Percentiles rank a stretch among this genome's conserved stretches.
phyloP scores from a whole-genome alignment of 1,140 invertebrate species.

The Drosophila seguyi region DNA sequence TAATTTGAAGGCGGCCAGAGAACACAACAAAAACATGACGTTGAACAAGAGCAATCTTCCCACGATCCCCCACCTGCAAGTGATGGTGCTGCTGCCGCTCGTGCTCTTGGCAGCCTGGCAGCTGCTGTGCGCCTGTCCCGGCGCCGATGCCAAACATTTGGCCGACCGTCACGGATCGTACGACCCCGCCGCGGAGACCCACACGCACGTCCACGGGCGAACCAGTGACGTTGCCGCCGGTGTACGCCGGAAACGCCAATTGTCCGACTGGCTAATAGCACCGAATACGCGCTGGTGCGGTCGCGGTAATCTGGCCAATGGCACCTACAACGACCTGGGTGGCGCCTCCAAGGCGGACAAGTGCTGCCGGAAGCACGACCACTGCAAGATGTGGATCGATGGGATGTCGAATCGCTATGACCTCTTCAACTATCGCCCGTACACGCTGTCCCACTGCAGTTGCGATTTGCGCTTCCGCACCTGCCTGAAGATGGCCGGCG shows the following conservation, averaged over 20 bases:
- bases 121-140: conserved; percentile 34
- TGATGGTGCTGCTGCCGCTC: conserved; percentile 28
- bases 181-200: conserved; percentile 27
- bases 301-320: conserved; percentile 88
- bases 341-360: conserved; percentile 89
- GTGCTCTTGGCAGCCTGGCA: conserved; percentile 33
- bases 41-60: conserved; percentile 10
- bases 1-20: conserved; percentile 15
- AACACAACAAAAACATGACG: conserved; percentile 17
- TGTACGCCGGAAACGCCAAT: conserved; percentile 76
- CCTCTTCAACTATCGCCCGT: conserved; percentile 92
- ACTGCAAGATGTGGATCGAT: conserved; percentile 89
- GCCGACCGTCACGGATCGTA: conserved; percentile 67
- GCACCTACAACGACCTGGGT: conserved; percentile 90
- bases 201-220: conserved; percentile 16
- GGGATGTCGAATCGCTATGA: conserved; percentile 89
- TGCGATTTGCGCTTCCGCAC: conserved; percentile 95
- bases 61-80: conserved; percentile 25
- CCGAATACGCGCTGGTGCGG: conserved; percentile 95
- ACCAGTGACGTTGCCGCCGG: conserved; percentile 19
- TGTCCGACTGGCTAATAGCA: conserved; percentile 88
- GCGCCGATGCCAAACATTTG: conserved; percentile 54
- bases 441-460: conserved; percentile 93
- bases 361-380: conserved; percentile 94
- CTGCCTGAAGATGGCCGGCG: conserved; percentile 94